A percentile compares a stretch with the other conserved stretches of the same genome.
phyloP scores from a whole-genome alignment of 2,797 vertebrate genomes.

The Chloroceryle inda region DNA sequence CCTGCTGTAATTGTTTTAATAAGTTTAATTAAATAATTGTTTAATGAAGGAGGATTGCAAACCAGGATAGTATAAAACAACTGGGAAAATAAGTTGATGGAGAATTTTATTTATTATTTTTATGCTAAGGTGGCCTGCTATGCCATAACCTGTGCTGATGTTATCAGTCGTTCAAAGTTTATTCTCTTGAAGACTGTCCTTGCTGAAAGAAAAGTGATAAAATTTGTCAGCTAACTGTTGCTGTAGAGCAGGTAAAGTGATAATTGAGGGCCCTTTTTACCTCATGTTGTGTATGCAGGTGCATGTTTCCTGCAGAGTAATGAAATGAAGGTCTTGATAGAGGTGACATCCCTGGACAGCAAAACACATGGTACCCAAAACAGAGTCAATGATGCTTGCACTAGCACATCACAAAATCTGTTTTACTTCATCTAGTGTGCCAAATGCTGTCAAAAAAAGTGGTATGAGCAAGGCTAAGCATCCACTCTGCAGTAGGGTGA shows the following conservation, averaged over 20 bases:
- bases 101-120: not conserved
- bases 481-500: not conserved
- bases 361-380: not conserved
- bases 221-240: not conserved
- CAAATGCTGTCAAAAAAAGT: not conserved
- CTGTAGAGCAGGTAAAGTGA: not conserved
- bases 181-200: not conserved
- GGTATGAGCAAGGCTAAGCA: accelerated
- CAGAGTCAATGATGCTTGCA: not conserved
- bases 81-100: not conserved
- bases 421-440: not conserved
- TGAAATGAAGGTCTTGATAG: not conserved
- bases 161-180: not conserved
- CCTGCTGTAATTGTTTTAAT: not conserved
- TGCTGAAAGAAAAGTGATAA: not conserved
- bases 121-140: not conserved
- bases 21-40: not conserved
- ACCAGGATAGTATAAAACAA: not conserved
- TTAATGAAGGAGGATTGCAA: not conserved
- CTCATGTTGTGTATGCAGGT: not conserved
- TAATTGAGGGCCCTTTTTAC: not conserved
- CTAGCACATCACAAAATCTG: not conserved
- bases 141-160: not conserved
- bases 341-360: not conserved
- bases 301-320: not conserved